phyloP scores from a whole-genome alignment of 2,113 vertebrate genomes.

The Centropus unirufus region DNA sequence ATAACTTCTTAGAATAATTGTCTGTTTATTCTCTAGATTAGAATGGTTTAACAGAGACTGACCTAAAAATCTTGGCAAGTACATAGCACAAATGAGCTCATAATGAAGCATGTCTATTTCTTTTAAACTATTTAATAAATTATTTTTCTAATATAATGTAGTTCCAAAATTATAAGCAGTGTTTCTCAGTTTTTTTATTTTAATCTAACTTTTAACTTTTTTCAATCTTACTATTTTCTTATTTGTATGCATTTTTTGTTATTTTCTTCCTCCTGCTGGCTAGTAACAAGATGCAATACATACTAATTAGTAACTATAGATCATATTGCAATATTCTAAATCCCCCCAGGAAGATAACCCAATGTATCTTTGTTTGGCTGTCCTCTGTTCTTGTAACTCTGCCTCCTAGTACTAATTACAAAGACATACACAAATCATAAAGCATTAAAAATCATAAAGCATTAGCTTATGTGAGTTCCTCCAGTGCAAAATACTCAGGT shows the following conservation, averaged over 20 bases:
- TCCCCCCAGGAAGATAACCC: background rate
- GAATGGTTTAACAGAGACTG: background rate
- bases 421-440: background rate
- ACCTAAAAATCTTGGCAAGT: background rate
- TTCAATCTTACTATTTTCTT: background rate
- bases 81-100: background rate
- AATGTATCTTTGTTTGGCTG: background rate
- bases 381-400: background rate
- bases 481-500: background rate
- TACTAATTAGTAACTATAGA: background rate
- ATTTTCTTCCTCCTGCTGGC: background rate
- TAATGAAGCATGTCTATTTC: background rate
- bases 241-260: background rate
- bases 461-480: background rate
- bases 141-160: background rate
- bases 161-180: background rate
- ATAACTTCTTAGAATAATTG: background rate
- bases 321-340: background rate
- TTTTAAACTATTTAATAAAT: too few species aligned
- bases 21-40: background rate
- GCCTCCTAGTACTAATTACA: background rate
- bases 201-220: background rate
- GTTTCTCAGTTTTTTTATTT: background rate
- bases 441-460: background rate
- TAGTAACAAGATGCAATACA: background rate